These are phyloP conservation scores for Octodon degus DNA, from an alignment of 2,113 vertebrate genomes.

Conservation along the genomic window DNA sequence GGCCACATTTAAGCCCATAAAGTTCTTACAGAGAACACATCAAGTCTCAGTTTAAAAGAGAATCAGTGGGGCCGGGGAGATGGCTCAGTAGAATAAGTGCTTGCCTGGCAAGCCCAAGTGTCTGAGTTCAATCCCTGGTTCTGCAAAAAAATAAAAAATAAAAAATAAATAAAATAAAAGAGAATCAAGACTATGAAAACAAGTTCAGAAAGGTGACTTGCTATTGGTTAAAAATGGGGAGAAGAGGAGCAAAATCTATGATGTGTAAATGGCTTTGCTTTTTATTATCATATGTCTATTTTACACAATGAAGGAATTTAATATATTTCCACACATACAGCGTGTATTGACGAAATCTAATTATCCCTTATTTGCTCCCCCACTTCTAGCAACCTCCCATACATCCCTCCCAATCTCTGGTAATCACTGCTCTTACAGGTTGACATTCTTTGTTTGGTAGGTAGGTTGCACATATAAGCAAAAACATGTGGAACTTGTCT, in stretches of 20 bases:
- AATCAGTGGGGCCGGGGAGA: too few species aligned
- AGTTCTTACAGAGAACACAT: not conserved
- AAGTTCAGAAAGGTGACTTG: accelerated
- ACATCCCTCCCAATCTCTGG: not conserved
- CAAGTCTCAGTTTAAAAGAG: not conserved
- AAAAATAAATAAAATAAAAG: too few species aligned
- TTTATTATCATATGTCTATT: not conserved
- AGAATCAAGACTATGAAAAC: not conserved
- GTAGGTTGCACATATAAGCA: not conserved
- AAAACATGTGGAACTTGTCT: not conserved
- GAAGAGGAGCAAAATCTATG: not conserved
- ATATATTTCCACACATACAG: not conserved
- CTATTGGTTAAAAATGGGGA: not conserved
- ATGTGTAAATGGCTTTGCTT: accelerated
- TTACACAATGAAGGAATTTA: not conserved
- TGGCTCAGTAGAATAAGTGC: too few species aligned
- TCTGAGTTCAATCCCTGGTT: too few species aligned
- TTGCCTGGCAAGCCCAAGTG: too few species aligned
- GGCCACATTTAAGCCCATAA: not conserved
- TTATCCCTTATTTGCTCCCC: not conserved
- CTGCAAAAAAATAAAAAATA: too few species aligned
- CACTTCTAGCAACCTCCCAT: not conserved
- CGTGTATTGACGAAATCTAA: not conserved
- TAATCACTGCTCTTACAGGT: not conserved
- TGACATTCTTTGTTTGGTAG: not conserved